A percentile compares a stretch with the other conserved stretches of the same genome.
phyloP scores from a whole-genome alignment of 1,140 invertebrate genomes.

The Anastrepha ludens region DNA sequence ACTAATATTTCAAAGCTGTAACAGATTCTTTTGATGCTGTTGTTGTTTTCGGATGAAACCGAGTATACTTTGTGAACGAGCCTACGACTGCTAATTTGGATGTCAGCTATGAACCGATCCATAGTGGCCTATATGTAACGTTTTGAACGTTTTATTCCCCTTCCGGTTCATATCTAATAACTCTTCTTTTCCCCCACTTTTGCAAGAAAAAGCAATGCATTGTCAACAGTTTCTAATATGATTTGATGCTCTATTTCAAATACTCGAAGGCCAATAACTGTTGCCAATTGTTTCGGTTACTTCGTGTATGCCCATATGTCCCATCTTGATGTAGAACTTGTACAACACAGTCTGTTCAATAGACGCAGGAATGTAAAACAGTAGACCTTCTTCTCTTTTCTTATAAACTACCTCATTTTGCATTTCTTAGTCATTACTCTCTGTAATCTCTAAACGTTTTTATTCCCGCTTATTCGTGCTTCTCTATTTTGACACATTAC shows the following conservation, averaged over 20 bases:
- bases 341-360: slow-evolving; percentile 61
- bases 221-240: slow-evolving; percentile 62
- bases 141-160: slow-evolving; percentile 60
- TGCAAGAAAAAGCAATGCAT: slow-evolving; percentile 62
- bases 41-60: slow-evolving; percentile 55
- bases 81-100: slow-evolving; percentile 66
- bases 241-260: slow-evolving; percentile 62
- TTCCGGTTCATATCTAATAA: slow-evolving; percentile 61
- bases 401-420: slow-evolving; percentile 42
- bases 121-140: slow-evolving; percentile 64
- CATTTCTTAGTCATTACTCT: slow-evolving; percentile 56
- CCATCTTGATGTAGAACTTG: slow-evolving; percentile 62
- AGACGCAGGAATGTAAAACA: slow-evolving; percentile 62
- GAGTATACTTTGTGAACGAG: slow-evolving; percentile 51
- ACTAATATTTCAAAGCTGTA: slow-evolving; percentile 59
- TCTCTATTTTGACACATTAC: slow-evolving; percentile 55
- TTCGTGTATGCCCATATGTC: slow-evolving; percentile 63
- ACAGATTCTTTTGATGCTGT: slow-evolving; percentile 63
- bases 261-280: slow-evolving; percentile 64
- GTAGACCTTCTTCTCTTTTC: slow-evolving; percentile 43
- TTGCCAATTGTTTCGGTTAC: slow-evolving; percentile 58
- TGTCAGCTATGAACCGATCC: slow-evolving; percentile 65
- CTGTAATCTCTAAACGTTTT: slow-evolving; percentile 30
- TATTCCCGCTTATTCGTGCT: slow-evolving; percentile 10
- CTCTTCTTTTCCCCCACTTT: slow-evolving; percentile 62